A percentile compares a stretch with the other conserved stretches of the same genome.
phyloP scores from a whole-genome alignment of 2,888 invertebrate genomes.

The Aphrophora alni region DNA sequence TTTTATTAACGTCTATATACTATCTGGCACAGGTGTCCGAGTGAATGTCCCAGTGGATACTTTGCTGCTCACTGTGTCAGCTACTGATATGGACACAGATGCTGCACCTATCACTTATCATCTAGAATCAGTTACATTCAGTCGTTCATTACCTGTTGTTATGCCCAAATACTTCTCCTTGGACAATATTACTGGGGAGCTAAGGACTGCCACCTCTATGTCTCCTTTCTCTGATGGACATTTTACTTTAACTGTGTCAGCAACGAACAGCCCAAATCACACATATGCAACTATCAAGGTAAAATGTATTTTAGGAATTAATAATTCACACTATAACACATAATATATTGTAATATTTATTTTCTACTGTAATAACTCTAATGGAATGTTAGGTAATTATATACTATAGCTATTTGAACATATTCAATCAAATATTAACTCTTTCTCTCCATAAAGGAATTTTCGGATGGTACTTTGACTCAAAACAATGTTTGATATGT shows the following conservation, averaged over 20 bases:
- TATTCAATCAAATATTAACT: too few relatives aligned
- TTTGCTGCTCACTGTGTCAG: slow-evolving; percentile 69
- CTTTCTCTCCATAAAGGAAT: too few relatives aligned
- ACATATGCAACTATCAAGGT: slow-evolving; percentile 59
- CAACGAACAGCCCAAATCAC: slow-evolving; percentile 53
- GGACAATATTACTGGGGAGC: slow-evolving; percentile 72
- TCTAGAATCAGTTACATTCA: slow-evolving; percentile 59
- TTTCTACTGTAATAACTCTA: too few relatives aligned
- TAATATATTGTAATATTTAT: too few relatives aligned
- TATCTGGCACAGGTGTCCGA: slow-evolving; percentile 71
- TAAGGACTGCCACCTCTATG: slow-evolving; percentile 72
- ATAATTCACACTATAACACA: not conserved
- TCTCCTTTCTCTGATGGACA: slow-evolving; percentile 71
- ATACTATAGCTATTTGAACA: too few relatives aligned
- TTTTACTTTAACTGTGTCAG: slow-evolving; percentile 59
- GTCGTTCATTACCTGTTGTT: slow-evolving; percentile 30
- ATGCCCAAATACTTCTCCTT: slow-evolving; percentile 61
- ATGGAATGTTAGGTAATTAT: too few relatives aligned
- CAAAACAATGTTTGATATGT: too few relatives aligned
- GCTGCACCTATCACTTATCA: slow-evolving; percentile 69
- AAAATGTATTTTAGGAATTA: slow-evolving; percentile 17
- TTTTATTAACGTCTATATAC: too few relatives aligned
- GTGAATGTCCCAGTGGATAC: slow-evolving; percentile 78
- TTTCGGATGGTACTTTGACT: too few relatives aligned
- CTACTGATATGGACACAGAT: slow-evolving; percentile 71